phyloP scores from a whole-genome alignment of 2,113 vertebrate genomes.

The Eleginops maclovinus region DNA sequence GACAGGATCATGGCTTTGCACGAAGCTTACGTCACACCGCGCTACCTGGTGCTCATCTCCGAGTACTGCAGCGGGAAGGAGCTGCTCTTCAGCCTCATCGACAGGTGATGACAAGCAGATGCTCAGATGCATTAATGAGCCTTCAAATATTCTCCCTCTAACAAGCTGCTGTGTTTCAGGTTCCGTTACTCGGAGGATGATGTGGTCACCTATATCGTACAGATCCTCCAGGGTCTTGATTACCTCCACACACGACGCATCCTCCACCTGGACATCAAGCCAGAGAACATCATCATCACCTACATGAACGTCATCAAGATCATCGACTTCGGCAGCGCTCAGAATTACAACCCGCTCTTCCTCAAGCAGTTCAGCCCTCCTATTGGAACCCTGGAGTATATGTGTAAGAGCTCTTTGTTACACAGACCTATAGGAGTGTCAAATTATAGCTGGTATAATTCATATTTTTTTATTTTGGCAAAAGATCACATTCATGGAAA shows the following conservation, averaged over 20 bases:
- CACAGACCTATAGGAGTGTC: not conserved
- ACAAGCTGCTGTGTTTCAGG: conserved; percentile 74
- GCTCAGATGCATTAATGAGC: not conserved
- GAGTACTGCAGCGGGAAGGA: conserved; percentile 95
- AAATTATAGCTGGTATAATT: not conserved
- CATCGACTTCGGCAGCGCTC: conserved; percentile 95
- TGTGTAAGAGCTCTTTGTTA: conserved; percentile 87
- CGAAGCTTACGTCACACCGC: conserved; percentile 96
- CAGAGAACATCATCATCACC: conserved; percentile 93
- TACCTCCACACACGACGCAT: conserved; percentile 92
- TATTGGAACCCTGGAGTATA: conserved; percentile 93
- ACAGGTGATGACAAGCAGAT: conserved; percentile 84
- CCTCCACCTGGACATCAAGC: conserved; percentile 96
- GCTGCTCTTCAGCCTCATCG: conserved; percentile 94
- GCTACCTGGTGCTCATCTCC: conserved; percentile 96
- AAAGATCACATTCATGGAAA: not conserved
- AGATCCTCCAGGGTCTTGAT: conserved; percentile 95
- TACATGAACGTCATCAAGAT: conserved; percentile 94
- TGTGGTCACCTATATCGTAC: conserved; percentile 91
- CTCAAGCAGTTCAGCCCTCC: conserved; percentile 90
- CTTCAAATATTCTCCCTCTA: not conserved
- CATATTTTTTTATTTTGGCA: not conserved
- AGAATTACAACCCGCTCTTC: conserved; percentile 93
- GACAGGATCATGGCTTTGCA: conserved; percentile 95
- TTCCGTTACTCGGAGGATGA: conserved; percentile 98